Percentiles rank a stretch among this genome's conserved stretches.
These are phyloP conservation scores for Silurus asotus DNA, from an alignment of 2,113 vertebrate species.

Conservation along the genomic window DNA sequence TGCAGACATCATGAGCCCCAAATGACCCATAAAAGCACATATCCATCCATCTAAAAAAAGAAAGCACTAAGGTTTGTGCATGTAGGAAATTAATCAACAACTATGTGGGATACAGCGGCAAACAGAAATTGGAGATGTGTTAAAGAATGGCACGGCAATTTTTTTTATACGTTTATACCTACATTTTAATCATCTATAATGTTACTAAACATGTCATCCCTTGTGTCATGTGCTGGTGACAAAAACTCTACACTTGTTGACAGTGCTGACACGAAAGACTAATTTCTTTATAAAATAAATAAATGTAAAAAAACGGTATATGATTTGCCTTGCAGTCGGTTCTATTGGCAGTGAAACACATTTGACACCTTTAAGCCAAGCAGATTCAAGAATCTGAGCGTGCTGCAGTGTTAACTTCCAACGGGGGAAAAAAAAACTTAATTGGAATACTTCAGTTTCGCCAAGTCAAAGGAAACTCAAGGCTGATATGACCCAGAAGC, in stretches of 20 bases:
- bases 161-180: neutral
- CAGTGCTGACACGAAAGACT: neutral
- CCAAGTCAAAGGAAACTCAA: slow-evolving; percentile 3
- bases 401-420: neutral
- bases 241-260: neutral
- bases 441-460: neutral
- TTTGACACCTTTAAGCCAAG: neutral
- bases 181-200: neutral
- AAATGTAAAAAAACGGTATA: too few species aligned
- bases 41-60: neutral
- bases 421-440: neutral
- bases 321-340: neutral
- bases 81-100: neutral
- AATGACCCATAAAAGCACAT: neutral
- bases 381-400: neutral
- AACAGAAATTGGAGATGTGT: neutral
- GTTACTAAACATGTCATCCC: neutral
- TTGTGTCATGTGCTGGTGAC: neutral
- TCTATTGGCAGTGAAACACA: neutral
- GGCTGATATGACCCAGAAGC: slow-evolving; percentile 13
- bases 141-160: neutral
- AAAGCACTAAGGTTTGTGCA: neutral
- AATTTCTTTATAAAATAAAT: neutral
- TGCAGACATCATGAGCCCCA: neutral
- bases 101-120: neutral